Base-by-base conservation (phyloP, 2,888 invertebrate genomes). In the Anthophora plumipes region DNA sequence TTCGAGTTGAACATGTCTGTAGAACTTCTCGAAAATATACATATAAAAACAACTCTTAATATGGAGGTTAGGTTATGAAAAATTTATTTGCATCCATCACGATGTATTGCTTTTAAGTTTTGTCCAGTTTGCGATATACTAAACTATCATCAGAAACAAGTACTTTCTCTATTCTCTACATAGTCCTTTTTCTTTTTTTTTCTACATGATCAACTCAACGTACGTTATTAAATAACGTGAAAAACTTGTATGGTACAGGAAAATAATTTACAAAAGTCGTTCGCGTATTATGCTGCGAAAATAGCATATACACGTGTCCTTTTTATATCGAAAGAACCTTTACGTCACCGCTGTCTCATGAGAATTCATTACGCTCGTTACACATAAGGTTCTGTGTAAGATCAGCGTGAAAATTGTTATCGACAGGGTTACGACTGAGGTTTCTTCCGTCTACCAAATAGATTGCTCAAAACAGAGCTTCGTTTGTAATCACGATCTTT, bases 401-500 rank as follows among this genome's bases (percentile, higher is more conserved):
- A 31, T 39, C 22, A 20, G 46, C 48, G 37, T 66, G 64, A 64
- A 50, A 17, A 20, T 37, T 31, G 11, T 60, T 14, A 11, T 50
- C 7, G 31, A n/a, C 37, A 64, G 48, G 22, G 48, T 88, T 92
- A 92, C 83, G 92, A 91, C 72, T 92, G 93, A 74, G 93, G 91
- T 72, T 93, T 93, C 83, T 93, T 93, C 70, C 92, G 89, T 78
- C 93, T 90, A 41, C 93, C 92, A 69, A 93, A 93, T 37, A 93
- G 81, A 81, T 93, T 93, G 70, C 92, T 92, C 66, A 93, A 75
- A 22, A 93, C 93, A 41, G 93, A 93, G 83, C 90, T 92, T 73
- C 92, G 89, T 75, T 93, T 93, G 76, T 90, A 91, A 84, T 93
- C 93, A 3, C 93, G 92, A 74, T 93, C 93, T 74, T 93, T 93